Base-by-base conservation (phyloP, 2,888 invertebrate species). In the Lasioglossum malachurum region DNA sequence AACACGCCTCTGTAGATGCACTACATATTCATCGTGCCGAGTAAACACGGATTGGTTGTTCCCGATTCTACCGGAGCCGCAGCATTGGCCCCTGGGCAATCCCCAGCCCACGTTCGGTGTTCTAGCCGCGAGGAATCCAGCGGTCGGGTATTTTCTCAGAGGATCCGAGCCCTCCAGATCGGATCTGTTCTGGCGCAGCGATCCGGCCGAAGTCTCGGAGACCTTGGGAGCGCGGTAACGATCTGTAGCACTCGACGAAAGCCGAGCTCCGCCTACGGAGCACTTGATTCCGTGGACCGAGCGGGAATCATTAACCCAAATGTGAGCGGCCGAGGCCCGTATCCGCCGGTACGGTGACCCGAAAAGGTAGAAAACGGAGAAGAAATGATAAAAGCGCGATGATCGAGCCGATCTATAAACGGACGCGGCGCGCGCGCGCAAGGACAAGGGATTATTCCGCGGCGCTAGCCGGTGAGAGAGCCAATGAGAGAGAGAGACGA, bases 391-490 rank as follows among this genome's bases (percentile, higher is more conserved):
- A 76, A 81, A 78, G 27, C 23, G 41, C 44, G 71, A 31, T 49
- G 81, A 80, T 83, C 38, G 78, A 44, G 84, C 73, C 82, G 87
- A 86, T 86, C 86, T 82, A 84, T 87, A 84, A 88, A 85, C 82
- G 84, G 81, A 85, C 86, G 64, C 79, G 57, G 73, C 78, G 73
- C 86, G 77, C 81, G 87, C 86, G 79, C 82, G 88, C 87, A 84
- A 90, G 86, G 89, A 90, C 90, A 88, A 80, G 87, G 85, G 85
- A 90, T 90, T 91, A 92, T 93, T 93, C 90, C 91, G 88, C 75
- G 89, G 85, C 86, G 87, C 83, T 88, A 82, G 77, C 74, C 77
- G 85, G 86, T 86, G 60, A 60, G 60, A 27, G n/a, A 57, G 57
- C 3, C 4, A 27, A n/a, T n/a, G 60, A 60, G 5, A 60, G 2